Evolutionary conservation across 1,140 invertebrate species (phyloP).

Genomic region (Aradophagus sp.): DNA sequence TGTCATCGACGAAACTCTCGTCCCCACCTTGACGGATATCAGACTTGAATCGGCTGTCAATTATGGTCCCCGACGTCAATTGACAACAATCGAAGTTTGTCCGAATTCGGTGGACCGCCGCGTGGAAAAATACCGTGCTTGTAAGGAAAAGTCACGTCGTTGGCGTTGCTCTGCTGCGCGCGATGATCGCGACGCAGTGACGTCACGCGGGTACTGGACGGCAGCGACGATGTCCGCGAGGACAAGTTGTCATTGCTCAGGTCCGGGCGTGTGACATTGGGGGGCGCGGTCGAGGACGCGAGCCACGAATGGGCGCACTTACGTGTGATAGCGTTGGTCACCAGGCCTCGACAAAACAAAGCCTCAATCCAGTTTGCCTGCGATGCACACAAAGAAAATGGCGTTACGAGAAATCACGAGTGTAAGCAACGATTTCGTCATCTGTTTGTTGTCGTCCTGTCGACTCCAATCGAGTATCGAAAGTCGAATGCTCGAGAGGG

Average conservation of each 20-base stretch:
- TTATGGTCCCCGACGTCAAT: constrained; percentile 2
- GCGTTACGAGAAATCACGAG: constrained; percentile 73
- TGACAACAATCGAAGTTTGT: constrained; percentile 23
- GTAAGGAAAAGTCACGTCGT: constrained; percentile 13
- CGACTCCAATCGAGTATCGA: constrained; percentile 59
- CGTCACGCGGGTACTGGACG: constrained; percentile 5
- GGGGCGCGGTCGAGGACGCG: constrained; percentile 10
- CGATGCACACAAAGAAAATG: constrained; percentile 74
- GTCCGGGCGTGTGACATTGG: constrained; percentile 1
- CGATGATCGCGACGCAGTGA: not conserved
- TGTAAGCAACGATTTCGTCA: constrained; percentile 72
- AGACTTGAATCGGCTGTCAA: too few relatives aligned
- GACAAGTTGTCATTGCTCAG: constrained; percentile 62
- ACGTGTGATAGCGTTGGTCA: constrained; percentile 59
- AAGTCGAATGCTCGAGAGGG: too few relatives aligned
- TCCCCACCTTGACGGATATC: too few relatives aligned
- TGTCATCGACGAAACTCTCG: too few relatives aligned
- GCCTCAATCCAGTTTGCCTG: constrained; percentile 57
- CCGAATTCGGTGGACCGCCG: constrained; percentile 44
- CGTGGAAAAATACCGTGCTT: constrained; percentile 59
- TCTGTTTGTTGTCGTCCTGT: constrained; percentile 65
- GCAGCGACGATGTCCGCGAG: not conserved
- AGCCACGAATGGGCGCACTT: constrained; percentile 21
- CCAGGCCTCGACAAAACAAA: constrained; percentile 58
- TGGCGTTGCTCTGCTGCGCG: not conserved